Evolutionary conservation across 2,113 vertebrate species (phyloP).

Genomic region (Oryzias celebensis): DNA sequence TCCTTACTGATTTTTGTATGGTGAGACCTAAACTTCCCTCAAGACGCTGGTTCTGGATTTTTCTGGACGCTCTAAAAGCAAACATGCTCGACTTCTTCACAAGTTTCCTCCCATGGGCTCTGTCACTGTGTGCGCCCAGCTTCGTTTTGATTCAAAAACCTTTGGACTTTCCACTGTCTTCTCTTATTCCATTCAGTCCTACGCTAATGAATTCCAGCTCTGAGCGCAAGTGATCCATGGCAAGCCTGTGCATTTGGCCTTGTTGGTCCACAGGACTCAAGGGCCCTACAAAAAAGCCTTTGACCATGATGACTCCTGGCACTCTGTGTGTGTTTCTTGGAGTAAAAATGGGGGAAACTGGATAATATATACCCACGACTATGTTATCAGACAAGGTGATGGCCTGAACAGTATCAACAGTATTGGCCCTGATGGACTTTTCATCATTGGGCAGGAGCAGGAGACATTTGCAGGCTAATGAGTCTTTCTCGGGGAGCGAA

Average conservation of each 20-base stretch:
- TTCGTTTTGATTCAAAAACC: slow-evolving; percentile 61
- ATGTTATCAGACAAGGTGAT: slow-evolving; percentile 19
- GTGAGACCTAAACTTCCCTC: slow-evolving; percentile 46
- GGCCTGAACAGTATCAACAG: slow-evolving; percentile 37
- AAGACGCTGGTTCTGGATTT: slow-evolving; percentile 70
- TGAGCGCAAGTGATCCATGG: slow-evolving; percentile 52
- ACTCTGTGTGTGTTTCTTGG: slow-evolving; percentile 72
- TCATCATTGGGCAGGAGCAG: slow-evolving; percentile 75
- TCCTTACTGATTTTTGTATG: slow-evolving; percentile 20
- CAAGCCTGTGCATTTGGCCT: slow-evolving; percentile 60
- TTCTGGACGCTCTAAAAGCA: slow-evolving; percentile 44
- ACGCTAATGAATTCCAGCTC: slow-evolving; percentile 77
- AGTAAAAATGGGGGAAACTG: slow-evolving; percentile 61
- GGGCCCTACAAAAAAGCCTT: slow-evolving; percentile 60
- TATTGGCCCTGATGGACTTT: slow-evolving; percentile 60
- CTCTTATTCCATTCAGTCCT: slow-evolving; percentile 71
- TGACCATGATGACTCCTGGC: slow-evolving; percentile 71
- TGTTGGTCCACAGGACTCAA: slow-evolving; percentile 69
- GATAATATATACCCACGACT: slow-evolving; percentile 62
- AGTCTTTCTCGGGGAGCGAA: slow-evolving; percentile 76
- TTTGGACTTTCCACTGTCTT: slow-evolving; percentile 72
- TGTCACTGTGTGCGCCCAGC: slow-evolving; percentile 68
- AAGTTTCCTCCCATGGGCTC: slow-evolving; percentile 67
- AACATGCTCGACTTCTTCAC: slow-evolving; percentile 61
- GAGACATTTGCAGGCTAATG: slow-evolving; percentile 55